These are phyloP conservation scores for Zootermopsis nevadensis DNA, from an alignment of 2,888 invertebrate species.

Conservation along the genomic window DNA sequence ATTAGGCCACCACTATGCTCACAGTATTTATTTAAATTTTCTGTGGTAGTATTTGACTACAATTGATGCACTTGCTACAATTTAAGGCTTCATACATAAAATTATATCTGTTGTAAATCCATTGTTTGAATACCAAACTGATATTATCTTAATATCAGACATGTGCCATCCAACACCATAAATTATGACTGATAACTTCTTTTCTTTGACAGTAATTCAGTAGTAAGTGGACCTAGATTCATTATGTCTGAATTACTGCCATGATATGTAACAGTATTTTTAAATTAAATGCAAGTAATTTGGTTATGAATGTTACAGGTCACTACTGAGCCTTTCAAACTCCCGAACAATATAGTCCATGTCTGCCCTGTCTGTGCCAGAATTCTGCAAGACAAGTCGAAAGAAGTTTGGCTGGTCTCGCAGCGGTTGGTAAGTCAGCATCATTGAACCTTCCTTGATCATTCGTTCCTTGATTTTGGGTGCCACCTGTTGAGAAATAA, in stretches of 20 bases:
- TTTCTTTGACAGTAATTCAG: conserved; percentile 17
- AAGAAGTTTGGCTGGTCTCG: conserved; percentile 92
- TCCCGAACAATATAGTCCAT: conserved; percentile 89
- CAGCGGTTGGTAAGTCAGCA: conserved; percentile 96
- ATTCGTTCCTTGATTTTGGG: conserved; percentile 94
- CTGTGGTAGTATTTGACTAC: neutral
- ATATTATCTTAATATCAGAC: neutral
- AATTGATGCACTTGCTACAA: neutral
- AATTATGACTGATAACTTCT: neutral
- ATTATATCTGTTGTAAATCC: neutral
- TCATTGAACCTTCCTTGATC: conserved; percentile 95
- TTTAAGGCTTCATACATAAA: neutral
- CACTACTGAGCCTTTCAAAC: conserved; percentile 84
- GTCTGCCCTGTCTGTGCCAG: conserved; percentile 83
- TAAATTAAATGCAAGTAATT: neutral
- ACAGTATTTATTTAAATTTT: neutral
- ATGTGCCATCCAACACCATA: neutral
- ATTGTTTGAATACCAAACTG: neutral
- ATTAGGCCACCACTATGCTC: neutral
- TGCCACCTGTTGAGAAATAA: conserved; percentile 70
- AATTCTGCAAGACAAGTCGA: conserved; percentile 92
- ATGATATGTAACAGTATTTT: neutral
- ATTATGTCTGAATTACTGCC: neutral
- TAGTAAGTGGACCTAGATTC: neutral
- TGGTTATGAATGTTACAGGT: conserved; percentile 66